Evolutionary conservation across 1,140 invertebrate species (phyloP).

Genomic region (Drosophila repletoides): DNA sequence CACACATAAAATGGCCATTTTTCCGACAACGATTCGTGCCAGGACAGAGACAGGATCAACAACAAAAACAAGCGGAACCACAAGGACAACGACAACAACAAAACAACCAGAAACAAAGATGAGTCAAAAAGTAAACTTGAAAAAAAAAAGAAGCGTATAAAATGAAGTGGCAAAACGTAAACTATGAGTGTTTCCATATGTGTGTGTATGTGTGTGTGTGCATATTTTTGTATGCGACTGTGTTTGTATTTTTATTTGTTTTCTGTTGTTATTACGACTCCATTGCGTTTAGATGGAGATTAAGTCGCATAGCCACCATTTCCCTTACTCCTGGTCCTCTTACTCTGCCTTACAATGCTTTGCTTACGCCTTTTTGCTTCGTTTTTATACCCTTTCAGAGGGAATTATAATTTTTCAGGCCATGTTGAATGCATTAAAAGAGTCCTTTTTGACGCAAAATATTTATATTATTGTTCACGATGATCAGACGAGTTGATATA

Average conservation of each 20-base stretch:
- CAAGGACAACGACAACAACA: constrained; percentile 3
- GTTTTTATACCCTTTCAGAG: too few relatives aligned
- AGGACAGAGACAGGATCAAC: not conserved
- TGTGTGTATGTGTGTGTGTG: constrained; percentile 16
- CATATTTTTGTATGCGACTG: constrained; percentile 27
- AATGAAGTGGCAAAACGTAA: constrained; percentile 80
- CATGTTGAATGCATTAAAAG: too few relatives aligned
- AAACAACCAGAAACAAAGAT: constrained; percentile 20
- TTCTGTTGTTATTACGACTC: constrained; percentile 78
- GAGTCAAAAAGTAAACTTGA: constrained; percentile 44
- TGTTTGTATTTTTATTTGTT: constrained; percentile 68
- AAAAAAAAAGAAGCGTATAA: constrained; percentile 44
- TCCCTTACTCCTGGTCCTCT: not conserved
- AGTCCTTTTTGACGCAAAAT: too few relatives aligned
- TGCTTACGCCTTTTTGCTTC: constrained; percentile 37
- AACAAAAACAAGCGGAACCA: not conserved
- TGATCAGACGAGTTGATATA: too few relatives aligned
- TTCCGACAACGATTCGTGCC: constrained; percentile 12
- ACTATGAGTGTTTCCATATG: constrained; percentile 56
- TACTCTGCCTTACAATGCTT: constrained; percentile 15
- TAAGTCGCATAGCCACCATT: constrained; percentile 50
- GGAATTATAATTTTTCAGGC: too few relatives aligned
- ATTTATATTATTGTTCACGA: too few relatives aligned
- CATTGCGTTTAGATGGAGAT: constrained; percentile 80
- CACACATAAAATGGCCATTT: constrained; percentile 25